Evolutionary conservation across 2,888 invertebrate genomes (phyloP), one percentile per base, ranked within the genome.

Genomic region (Latheticus oryzae): DNA sequence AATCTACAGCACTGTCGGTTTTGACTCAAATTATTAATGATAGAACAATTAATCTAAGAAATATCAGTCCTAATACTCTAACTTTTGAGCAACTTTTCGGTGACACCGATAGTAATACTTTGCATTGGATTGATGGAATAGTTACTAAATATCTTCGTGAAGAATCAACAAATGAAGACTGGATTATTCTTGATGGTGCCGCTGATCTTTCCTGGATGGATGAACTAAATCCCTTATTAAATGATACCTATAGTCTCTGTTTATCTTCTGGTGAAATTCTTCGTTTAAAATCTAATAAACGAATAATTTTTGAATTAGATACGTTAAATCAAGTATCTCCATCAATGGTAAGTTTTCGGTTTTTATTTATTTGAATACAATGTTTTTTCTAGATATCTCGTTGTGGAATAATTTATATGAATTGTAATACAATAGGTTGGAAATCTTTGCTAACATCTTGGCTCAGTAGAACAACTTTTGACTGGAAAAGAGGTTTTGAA

Each of bases 181-280:
- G 93, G 94, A 84, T 95, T 40, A 85, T 95, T 37, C 93, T 96
- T 76, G 93, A 93, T 75, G 93, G 93, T 0, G 90, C 91, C 0
- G 89, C 93, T n/a, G 91, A 92, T 76, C 87, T 89, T 5, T 85
- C 87, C 3, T 92, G 92, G 92, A 88, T 91, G 63, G 92, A 93
- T 79, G 90, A 90, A 74, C 85, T 93, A 83, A 91, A 90, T 72
- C 89, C 90, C 0, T 89, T 90, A 79, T 92, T 62, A 91, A 90
- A 91, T 66, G 90, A 89, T 73, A 90, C 88, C 16, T 8, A 13
- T 78, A 90, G 89, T 73, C 82, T 92, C 9, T 91, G 90, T 72
- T 79, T 93, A 24, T 89, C 90, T 68, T 91, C 91, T 8, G 92
- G 93, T 23, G 93, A 93, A 79, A 87, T 89, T 21, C 87, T 93